Conservation (phyloP, 1,140 invertebrate genomes). For the Anastrepha ludens region DNA sequence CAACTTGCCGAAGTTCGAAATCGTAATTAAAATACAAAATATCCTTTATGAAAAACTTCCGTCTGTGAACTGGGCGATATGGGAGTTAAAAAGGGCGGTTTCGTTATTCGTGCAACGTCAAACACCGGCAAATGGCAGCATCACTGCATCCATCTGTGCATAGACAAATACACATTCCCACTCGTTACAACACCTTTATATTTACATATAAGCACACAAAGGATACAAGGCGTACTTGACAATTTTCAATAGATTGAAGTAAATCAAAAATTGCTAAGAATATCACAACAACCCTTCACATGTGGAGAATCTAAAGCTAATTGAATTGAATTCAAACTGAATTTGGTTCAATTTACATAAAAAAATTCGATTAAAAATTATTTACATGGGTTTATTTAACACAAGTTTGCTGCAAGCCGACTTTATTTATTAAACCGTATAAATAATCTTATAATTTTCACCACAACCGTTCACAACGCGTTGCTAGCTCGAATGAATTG, state of each 20-base stretch:
- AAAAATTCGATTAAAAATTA: background rate
- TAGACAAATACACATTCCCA: background rate
- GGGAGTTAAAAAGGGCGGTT: conserved; percentile 41
- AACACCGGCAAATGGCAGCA: conserved; percentile 15
- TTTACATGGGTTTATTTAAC: conserved; percentile 33
- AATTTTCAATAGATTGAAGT: background rate
- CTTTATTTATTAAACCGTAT: conserved; percentile 4
- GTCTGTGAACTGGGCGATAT: background rate
- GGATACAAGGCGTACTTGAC: conserved; percentile 11
- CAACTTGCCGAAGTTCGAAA: background rate
- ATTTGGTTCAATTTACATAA: background rate
- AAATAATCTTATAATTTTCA: background rate
- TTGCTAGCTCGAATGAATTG: conserved; percentile 66
- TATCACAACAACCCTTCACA: background rate
- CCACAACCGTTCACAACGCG: conserved; percentile 66
- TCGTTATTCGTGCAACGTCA: background rate
- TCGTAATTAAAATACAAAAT: background rate
- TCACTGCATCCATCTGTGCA: background rate
- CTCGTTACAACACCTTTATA: background rate
- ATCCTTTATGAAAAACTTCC: background rate
- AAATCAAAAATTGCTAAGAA: background rate
- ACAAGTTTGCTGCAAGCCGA: conserved; percentile 18
- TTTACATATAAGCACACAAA: background rate
- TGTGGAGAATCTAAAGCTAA: background rate
- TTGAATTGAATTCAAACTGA: conserved; percentile 29